Evolutionary conservation across 2,113 vertebrate genomes (phyloP), one percentile per base, ranked within the genome.

Genomic region (Pachycephala philippinensis): DNA sequence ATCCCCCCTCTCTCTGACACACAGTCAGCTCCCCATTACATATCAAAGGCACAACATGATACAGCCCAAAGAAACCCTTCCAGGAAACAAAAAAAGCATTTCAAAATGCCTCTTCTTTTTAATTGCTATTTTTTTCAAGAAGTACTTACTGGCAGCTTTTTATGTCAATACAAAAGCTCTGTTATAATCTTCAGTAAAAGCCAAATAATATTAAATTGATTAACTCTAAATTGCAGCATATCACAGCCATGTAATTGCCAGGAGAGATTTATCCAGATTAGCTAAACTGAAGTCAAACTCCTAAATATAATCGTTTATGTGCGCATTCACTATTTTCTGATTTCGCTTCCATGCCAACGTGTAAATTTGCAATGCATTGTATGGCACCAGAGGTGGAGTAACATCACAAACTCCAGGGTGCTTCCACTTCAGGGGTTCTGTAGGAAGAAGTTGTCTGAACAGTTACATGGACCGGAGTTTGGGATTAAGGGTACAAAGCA

Each of bases 11-110:
- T 68, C 31, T 64, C 40, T 49, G 33, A 69, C 37, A 52, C 10
- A 74, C 35, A 77, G 40, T 42, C 28, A 72, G 9, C 40, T 80
- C 72, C 11, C n/a, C 9, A 1, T 53, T 71, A 64, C 57, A 39
- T 45, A 87, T 82, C 80, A 90, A 96, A 96, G 93, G 95, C 95
- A 96, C 93, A 75, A 59, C 65, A 93, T 64, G 56, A 96, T 49
- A 39, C 11, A 89, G 71, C 72, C 83, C 52, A 57, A 88, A 87
- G 50, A 44, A 61, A 11, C 39, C 42, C 68, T 92, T 33, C 33
- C 45, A 82, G 70, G 23, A 93, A 90, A 77, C 49, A 61, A 81
- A 75, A 64, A 84, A 88, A 57, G 5, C 22, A 81, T 75, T 84
- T 86, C 40, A 24, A 87, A 96, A 95, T 66, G 35, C 26, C 17